phyloP scores from a whole-genome alignment of 2,113 vertebrate species.

The Mystacornis crossleyi region DNA sequence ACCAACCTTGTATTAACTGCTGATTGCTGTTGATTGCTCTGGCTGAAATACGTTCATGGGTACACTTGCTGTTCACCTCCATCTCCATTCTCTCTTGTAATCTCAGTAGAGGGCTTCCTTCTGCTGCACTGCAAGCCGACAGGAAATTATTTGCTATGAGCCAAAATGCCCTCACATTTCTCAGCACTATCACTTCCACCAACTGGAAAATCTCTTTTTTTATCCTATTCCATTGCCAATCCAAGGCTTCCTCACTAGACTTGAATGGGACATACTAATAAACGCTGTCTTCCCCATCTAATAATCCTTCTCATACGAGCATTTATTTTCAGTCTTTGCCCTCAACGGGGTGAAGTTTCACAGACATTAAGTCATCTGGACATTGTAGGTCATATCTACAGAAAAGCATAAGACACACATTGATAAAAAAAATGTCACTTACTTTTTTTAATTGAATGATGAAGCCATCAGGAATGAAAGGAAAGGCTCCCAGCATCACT shows the following conservation, averaged over 20 bases:
- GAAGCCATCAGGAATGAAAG: not conserved
- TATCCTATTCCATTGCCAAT: not conserved
- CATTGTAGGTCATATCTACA: not conserved
- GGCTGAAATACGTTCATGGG: not conserved
- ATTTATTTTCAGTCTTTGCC: constrained; percentile 18
- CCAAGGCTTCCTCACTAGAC: not conserved
- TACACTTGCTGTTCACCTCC: not conserved
- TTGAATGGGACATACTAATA: not conserved
- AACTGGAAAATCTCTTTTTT: not conserved
- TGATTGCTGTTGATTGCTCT: not conserved
- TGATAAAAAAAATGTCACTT: not conserved
- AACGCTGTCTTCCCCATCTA: not conserved
- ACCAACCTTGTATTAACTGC: not conserved
- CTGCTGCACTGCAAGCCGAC: not conserved
- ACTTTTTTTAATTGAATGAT: not conserved
- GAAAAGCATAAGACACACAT: not conserved
- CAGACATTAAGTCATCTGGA: not conserved
- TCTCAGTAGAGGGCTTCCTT: not conserved
- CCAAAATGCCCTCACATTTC: not conserved
- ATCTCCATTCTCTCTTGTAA: not conserved
- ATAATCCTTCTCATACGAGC: not conserved
- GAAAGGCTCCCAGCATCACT: not conserved
- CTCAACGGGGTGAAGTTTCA: not conserved
- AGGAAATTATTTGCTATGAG: not conserved
- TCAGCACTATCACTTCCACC: not conserved